A percentile compares a stretch with the other conserved stretches of the same genome.
Evolutionary conservation across 2,797 vertebrate species (phyloP).

Genomic region (Bufotes viridis): DNA sequence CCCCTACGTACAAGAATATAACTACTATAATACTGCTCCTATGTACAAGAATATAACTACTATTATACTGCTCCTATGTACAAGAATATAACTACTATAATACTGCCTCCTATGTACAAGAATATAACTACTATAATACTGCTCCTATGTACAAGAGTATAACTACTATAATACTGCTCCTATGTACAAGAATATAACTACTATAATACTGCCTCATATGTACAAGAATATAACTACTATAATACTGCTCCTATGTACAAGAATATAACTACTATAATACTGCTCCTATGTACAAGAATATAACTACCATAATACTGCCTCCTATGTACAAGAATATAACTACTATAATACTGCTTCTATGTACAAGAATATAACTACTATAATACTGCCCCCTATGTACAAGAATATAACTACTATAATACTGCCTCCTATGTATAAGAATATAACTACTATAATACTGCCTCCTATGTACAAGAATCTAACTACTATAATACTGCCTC

Average conservation of each 20-base stretch:
- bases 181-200: too few relatives aligned
- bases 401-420: constrained; percentile 15
- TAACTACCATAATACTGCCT: not conserved
- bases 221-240: not conserved
- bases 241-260: not conserved
- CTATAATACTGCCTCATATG: too few relatives aligned
- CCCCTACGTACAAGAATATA: not conserved
- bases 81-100: constrained; percentile 13
- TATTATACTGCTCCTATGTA: constrained; percentile 1
- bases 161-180: not conserved
- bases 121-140: constrained; percentile 24
- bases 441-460: too few relatives aligned
- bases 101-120: not conserved
- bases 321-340: not conserved
- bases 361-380: not conserved
- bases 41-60: constrained; percentile 11
- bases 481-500: too few relatives aligned
- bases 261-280: constrained; percentile 8
- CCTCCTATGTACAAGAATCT: too few relatives aligned
- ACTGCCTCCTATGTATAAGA: not conserved
- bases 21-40: not conserved
- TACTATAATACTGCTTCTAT: not conserved
- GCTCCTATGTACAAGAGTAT: not conserved
- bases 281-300: constrained; percentile 6
- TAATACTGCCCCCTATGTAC: not conserved